Evolutionary conservation across 2,888 invertebrate genomes (phyloP), one percentile per base, ranked within the genome.

Genomic region (Ophion ventricosus): DNA sequence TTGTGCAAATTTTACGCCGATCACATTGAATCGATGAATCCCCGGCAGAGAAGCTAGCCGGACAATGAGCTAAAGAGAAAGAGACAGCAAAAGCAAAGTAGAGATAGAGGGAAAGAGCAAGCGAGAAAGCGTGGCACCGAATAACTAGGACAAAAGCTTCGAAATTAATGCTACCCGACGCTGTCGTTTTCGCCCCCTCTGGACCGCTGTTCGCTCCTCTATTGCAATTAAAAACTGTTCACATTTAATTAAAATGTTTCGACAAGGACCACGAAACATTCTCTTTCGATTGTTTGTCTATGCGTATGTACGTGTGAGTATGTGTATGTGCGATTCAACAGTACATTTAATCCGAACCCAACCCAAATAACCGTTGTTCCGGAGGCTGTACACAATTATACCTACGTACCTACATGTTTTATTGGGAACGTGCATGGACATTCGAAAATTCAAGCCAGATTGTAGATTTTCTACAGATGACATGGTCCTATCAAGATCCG

Each of bases 211-310:
- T 67, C 66, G 61, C 84, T 84, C 82, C 79, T 84, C 82, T 67
- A 67, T 70, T 29, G 87, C 88, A 89, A 91, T 91, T 89, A 89
- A 91, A 91, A 91, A 89, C 88, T 90, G 89, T 89, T 91, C 88
- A 87, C 88, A 90, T 89, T 90, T 90, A 89, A 91, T 91, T 90
- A 90, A 89, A 91, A 87, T 86, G 87, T 88, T 89, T 88, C 87
- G 82, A 85, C 84, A 83, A 79, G 84, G 86, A 88, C 88, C 75
- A 69, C 64, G 64, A 40, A 80, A 83, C 80, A 73, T 76, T 73
- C 64, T 80, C 66, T 73, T 67, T 77, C 40, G 49, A 63, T 63
- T 67, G 77, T 57, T 69, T 59, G 20, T 23, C 26, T 43, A 14
- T 64, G 74, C 8, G 11, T 49, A 26, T 29, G 17, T 14, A n/a